phyloP scores from a whole-genome alignment of 92 coral and sea anemone species.

The Heliopora coerulea region DNA sequence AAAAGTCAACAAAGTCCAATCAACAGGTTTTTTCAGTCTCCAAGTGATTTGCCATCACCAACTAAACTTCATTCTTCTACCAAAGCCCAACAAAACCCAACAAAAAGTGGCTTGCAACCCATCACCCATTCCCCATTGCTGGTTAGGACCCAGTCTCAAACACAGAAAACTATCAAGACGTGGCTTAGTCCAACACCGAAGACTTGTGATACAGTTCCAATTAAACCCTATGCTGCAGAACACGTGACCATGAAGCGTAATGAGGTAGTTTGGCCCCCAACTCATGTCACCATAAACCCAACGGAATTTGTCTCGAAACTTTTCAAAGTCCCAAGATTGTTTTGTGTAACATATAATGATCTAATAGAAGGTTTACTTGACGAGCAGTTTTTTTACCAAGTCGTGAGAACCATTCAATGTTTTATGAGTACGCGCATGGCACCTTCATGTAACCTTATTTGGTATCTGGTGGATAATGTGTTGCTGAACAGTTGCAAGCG shows the following conservation, averaged over 20 bases:
- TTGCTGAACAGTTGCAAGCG: background rate
- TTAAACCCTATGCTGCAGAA: background rate
- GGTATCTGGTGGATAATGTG: constrained; percentile 4
- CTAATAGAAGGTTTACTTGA: constrained; percentile 21
- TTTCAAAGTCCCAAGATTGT: background rate
- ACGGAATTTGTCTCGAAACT: constrained; percentile 3
- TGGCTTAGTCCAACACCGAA: constrained; percentile 13
- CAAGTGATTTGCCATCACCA: too few species aligned
- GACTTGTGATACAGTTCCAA: background rate
- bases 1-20: too few species aligned
- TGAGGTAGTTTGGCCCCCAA: constrained; percentile 39
- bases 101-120: too few species aligned
- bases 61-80: too few species aligned
- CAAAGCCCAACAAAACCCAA: too few species aligned
- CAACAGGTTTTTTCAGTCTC: too few species aligned
- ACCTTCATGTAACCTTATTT: constrained; percentile 4
- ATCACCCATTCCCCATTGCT: too few species aligned
- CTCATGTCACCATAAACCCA: background rate
- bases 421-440: constrained; percentile 4
- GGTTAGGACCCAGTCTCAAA: too few species aligned
- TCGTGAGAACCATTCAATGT: background rate
- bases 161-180: background rate
- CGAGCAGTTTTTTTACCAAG: background rate
- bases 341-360: background rate
- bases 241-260: constrained; percentile 13